phyloP scores from a whole-genome alignment of 2,888 invertebrate genomes.

The Belgica antarctica region DNA sequence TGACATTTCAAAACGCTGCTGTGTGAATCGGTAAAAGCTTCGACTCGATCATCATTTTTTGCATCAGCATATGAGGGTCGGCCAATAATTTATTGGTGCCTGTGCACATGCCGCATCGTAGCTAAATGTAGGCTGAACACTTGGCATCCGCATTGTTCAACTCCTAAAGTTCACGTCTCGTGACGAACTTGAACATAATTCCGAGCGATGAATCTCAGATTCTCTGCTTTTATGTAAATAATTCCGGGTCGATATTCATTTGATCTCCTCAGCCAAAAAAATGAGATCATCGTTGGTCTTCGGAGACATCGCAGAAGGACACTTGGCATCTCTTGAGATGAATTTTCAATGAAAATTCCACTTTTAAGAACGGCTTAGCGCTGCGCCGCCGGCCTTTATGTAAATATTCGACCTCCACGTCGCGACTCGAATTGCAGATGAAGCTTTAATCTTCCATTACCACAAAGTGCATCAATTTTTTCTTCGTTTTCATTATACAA shows the following conservation, averaged over 20 bases:
- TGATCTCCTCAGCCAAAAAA: slow-evolving; percentile 4
- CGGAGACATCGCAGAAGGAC: too few species aligned
- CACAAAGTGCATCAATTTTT: too few species aligned
- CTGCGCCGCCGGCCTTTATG: too few species aligned
- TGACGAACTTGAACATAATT: slow-evolving; percentile 39
- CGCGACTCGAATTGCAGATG: too few species aligned
- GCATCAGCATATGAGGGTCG: slow-evolving; percentile 18
- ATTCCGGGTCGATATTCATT: not conserved
- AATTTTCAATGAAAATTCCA: too few species aligned
- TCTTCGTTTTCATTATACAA: not conserved
- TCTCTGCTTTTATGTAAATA: not conserved
- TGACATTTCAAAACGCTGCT: slow-evolving; percentile 24
- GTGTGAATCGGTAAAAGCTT: not conserved
- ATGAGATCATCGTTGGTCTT: slow-evolving; percentile 1
- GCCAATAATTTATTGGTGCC: not conserved
- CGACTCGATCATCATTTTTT: too few species aligned
- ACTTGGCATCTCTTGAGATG: too few species aligned
- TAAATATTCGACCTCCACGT: too few species aligned
- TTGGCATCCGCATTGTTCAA: slow-evolving; percentile 33
- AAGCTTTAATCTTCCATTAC: too few species aligned
- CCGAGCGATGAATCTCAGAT: not conserved
- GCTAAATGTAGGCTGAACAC: not conserved
- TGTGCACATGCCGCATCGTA: not conserved
- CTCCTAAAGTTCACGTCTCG: not conserved
- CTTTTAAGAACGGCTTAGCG: too few species aligned